Evolutionary conservation across 2,888 invertebrate species (phyloP).

Genomic region (Galerucella calmariensis): DNA sequence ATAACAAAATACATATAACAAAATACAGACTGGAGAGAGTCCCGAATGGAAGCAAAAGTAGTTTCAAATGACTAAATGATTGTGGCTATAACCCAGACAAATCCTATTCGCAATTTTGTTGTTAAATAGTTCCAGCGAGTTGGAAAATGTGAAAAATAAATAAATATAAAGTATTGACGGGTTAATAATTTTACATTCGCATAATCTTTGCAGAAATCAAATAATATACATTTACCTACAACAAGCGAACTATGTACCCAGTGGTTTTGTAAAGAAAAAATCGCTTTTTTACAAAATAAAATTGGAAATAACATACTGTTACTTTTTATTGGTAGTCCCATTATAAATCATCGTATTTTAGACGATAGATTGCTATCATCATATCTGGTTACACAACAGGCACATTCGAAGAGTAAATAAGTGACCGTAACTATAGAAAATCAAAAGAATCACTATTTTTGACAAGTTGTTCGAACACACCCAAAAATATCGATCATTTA

Average conservation of each 20-base stretch:
- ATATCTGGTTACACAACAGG: no score
- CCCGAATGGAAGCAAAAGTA: no score
- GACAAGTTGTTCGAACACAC: not conserved
- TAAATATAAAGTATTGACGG: not conserved
- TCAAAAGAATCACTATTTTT: no score
- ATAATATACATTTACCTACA: constrained; percentile 16
- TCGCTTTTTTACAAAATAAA: constrained; percentile 16
- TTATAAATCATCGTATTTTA: not conserved
- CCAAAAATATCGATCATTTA: not conserved
- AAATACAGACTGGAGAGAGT: no score
- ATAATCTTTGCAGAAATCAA: constrained; percentile 1
- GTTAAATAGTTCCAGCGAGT: not conserved
- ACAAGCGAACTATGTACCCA: constrained; percentile 10
- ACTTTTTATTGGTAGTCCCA: not conserved
- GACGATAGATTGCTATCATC: no score
- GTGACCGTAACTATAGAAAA: no score
- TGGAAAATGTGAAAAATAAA: not conserved
- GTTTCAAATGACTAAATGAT: no score
- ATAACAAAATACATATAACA: no score
- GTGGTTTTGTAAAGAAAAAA: constrained; percentile 13
- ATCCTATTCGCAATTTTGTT: no score
- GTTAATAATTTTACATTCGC: not conserved
- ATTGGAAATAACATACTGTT: constrained; percentile 21
- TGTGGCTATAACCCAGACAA: no score
- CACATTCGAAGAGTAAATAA: no score